A percentile compares a stretch with the other conserved stretches of the same genome.
phyloP scores from a whole-genome alignment of 2,113 vertebrate genomes.

The Vicugna pacos region DNA sequence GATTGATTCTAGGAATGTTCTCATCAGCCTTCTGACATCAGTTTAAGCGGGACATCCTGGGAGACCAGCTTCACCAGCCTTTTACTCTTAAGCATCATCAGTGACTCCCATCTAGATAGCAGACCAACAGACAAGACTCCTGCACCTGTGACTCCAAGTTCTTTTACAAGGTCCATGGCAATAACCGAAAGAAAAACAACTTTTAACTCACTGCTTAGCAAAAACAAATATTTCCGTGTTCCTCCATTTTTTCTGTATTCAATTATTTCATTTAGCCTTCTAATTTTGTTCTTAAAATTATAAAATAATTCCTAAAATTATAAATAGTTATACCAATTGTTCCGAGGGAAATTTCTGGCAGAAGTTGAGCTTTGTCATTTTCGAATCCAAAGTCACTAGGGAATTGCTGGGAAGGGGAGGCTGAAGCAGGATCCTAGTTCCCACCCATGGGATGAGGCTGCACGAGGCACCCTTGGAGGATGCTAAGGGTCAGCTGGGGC shows the following conservation, averaged over 20 bases:
- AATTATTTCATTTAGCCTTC: slow-evolving; percentile 4
- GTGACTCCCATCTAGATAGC: too few relatives aligned
- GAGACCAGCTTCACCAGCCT: not conserved
- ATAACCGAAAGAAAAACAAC: not conserved
- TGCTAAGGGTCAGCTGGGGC: not conserved
- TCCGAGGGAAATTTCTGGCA: not conserved
- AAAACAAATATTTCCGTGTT: not conserved
- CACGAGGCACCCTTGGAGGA: not conserved
- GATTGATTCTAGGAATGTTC: not conserved
- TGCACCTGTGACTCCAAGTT: not conserved
- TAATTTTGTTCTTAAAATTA: slow-evolving; percentile 37
- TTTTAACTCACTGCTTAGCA: not conserved
- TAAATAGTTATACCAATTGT: not conserved
- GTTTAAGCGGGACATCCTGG: not conserved
- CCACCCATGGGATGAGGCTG: not conserved
- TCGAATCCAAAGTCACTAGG: not conserved
- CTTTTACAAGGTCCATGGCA: not conserved
- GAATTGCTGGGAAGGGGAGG: not conserved
- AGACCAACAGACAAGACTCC: not conserved
- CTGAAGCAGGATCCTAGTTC: not conserved
- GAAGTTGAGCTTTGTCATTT: not conserved
- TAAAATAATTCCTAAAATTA: slow-evolving; percentile 26
- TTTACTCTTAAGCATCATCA: not conserved
- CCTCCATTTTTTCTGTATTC: not conserved
- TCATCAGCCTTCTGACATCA: not conserved